Percentiles rank a stretch among this genome's conserved stretches.
Conservation (phyloP, 1,140 invertebrate species). For the Drosophila kurseongensis region DNA sequence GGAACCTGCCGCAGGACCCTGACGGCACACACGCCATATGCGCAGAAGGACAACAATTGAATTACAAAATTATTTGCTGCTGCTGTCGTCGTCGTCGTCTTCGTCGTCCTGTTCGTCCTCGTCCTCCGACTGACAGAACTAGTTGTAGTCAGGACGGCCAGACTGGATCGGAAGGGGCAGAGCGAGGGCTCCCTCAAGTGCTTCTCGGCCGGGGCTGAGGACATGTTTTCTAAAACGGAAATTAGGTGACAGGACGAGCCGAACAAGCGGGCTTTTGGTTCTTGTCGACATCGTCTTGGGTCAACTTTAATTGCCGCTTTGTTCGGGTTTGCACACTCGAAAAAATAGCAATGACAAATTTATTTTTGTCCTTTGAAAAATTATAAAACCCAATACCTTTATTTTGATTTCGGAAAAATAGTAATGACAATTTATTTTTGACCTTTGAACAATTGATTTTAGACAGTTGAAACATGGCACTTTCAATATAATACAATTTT, state of each 20-base stretch:
- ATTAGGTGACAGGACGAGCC: conserved; percentile 78
- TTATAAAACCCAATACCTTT: neutral
- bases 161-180: conserved; percentile 7
- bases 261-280: conserved; percentile 47
- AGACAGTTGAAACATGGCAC: too few relatives aligned
- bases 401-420: neutral
- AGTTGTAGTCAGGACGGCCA: conserved; percentile 51
- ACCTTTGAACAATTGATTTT: neutral
- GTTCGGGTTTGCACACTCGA: conserved; percentile 19
- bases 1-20: conserved; percentile 48
- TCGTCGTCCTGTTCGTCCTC: conserved; percentile 17
- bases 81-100: conserved; percentile 31
- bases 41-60: conserved; percentile 73
- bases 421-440: neutral
- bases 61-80: conserved; percentile 75
- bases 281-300: conserved; percentile 66
- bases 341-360: neutral
- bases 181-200: conserved; percentile 49
- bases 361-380: neutral
- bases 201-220: conserved; percentile 47
- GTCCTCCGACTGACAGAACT: conserved; percentile 58
- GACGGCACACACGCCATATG: conserved; percentile 53
- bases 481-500: too few relatives aligned
- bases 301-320: conserved; percentile 74
- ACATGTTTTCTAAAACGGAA: conserved; percentile 79